Percentiles rank a stretch among this genome's conserved stretches.
phyloP scores from a whole-genome alignment of 2,888 invertebrate species.

The Amphipoea lucens region DNA sequence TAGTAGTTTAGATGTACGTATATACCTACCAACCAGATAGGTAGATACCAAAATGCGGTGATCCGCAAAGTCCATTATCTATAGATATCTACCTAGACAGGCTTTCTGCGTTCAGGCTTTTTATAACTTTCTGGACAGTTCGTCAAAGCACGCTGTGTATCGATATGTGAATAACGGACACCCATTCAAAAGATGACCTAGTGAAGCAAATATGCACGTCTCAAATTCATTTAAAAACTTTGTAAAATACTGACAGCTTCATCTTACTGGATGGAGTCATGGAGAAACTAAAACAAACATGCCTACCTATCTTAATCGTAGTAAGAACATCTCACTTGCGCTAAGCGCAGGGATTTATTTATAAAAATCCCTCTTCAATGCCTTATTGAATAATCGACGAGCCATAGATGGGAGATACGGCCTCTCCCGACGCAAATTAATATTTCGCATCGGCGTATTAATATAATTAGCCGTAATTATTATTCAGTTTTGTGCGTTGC shows the following conservation, averaged over 20 bases:
- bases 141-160: neutral
- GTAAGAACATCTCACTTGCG: constrained; percentile 59
- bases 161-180: neutral
- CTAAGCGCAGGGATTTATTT: constrained; percentile 70
- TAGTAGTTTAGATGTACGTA: neutral
- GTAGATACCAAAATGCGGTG: neutral
- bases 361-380: constrained; percentile 78
- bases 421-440: constrained; percentile 82
- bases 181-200: neutral
- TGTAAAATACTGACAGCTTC: constrained; percentile 23
- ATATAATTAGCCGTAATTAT: constrained; percentile 83
- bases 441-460: constrained; percentile 81
- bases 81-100: neutral
- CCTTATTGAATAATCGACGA: constrained; percentile 85
- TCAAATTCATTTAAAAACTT: neutral
- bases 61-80: neutral
- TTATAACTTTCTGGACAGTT: neutral
- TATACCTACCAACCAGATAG: neutral
- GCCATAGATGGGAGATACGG: constrained; percentile 74
- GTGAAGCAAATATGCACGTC: neutral
- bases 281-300: constrained; percentile 77
- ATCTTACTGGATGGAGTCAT: constrained; percentile 25
- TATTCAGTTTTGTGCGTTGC: constrained; percentile 64
- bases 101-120: neutral
- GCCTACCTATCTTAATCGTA: neutral